Evolutionary conservation across 2,797 vertebrate genomes (phyloP).

Genomic region (Pangasius mekongensis): DNA sequence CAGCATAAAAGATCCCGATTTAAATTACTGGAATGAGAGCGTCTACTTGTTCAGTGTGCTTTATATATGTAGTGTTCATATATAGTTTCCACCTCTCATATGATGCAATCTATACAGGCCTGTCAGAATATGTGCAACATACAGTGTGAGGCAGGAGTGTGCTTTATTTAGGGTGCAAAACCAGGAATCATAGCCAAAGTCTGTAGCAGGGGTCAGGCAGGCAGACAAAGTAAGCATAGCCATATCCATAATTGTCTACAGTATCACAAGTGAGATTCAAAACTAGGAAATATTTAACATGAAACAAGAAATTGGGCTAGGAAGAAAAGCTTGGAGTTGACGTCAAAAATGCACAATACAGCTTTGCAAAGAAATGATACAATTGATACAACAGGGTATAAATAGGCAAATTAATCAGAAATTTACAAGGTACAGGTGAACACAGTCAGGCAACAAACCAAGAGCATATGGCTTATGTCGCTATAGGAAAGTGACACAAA

Average conservation of each 20-base stretch:
- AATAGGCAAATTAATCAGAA: neutral
- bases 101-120: conserved; percentile 24
- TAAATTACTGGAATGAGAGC: neutral
- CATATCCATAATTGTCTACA: neutral
- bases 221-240: neutral
- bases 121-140: neutral
- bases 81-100: conserved; percentile 1
- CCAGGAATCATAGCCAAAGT: neutral
- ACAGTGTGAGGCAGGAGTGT: neutral
- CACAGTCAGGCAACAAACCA: neutral
- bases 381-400: neutral
- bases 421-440: neutral
- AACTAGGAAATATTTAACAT: neutral
- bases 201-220: neutral
- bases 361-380: neutral
- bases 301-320: neutral
- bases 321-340: neutral
- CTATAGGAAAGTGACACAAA: neutral
- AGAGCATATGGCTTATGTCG: neutral
- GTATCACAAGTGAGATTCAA: neutral
- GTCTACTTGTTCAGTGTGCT: neutral
- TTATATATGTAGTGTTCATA: neutral
- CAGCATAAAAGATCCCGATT: neutral
- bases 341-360: neutral
- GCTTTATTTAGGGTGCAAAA: conserved; percentile 7